Base-by-base conservation (phyloP, 2,797 vertebrate genomes). In the Ptychobarbus kaznakovi region DNA sequence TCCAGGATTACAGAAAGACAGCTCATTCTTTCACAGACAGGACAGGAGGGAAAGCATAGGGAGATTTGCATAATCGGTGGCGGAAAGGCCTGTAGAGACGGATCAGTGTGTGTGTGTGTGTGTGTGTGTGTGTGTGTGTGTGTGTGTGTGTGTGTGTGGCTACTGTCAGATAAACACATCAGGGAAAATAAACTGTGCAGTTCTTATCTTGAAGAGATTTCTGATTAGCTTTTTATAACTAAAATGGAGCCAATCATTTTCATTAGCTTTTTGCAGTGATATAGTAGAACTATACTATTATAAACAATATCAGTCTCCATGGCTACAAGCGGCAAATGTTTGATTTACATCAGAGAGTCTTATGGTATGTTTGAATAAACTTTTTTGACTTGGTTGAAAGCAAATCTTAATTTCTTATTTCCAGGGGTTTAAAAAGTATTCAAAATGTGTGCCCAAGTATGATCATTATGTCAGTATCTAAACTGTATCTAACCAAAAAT, bases 1-100 rank as follows among this genome's bases (percentile, higher is more conserved):
- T 94, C 93, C 92, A 82, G 92, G 93, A 94, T 95, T 94, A 94
- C 88, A 92, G 89, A 88, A 49, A 91, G 93, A 94, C 92, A 92
- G 94, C 89, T 93, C 91, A 72, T 77, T 86, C 32, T 65, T 91
- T 90, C 91, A 87, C 63, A 80, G 76, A 78, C 75, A 40, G 35
- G 35, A 78, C 22, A 72, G 38, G 51, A 53, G 12, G n/a, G 69
- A 80, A 74, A 75, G 93, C 92, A 91, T 92, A 90, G 82, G 88
- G 88, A 90, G 88, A 94, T 94, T 94, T 93, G 92, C 94, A 95
- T 94, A 94, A 93, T 92, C 86, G 72, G 91, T 86, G 86, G 51
- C 87, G 89, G 90, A 90, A 84, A 63, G 83, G 51, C 68, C 75
- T 46, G 51, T 78, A 72, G 61, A 86, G 69, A 70, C 20, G 4